These are phyloP conservation scores for Perodicticus potto DNA, from an alignment of 2,797 vertebrate genomes.

Conservation along the genomic window DNA sequence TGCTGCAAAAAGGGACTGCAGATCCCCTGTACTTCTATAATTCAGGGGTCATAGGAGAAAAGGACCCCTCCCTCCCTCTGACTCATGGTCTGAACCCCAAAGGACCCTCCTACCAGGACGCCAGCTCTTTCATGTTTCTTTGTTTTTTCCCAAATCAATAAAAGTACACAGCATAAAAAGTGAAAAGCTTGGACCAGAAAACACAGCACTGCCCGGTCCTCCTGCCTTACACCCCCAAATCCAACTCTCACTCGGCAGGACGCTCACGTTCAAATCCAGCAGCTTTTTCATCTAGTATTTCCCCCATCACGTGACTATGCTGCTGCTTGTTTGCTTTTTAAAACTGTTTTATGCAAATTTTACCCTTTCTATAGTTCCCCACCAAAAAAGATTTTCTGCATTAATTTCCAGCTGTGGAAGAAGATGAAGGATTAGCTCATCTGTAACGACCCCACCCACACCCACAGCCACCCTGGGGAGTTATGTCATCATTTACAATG, in stretches of 20 bases:
- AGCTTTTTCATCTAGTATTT: accelerated
- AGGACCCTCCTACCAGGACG: neutral
- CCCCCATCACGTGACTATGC: accelerated
- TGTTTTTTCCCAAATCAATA: neutral
- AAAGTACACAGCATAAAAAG: neutral
- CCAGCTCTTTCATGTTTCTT: neutral
- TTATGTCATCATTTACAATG: neutral
- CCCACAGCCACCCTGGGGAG: neutral
- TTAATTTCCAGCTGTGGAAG: neutral
- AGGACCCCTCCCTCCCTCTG: no score
- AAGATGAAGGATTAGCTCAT: neutral
- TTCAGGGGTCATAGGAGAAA: neutral
- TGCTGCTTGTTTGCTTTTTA: accelerated
- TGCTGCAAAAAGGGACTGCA: neutral
- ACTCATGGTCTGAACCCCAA: neutral
- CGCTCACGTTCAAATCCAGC: accelerated
- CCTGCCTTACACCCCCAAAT: accelerated
- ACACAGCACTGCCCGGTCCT: accelerated
- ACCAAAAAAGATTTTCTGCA: no score
- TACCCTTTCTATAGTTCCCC: neutral
- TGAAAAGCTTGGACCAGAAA: neutral
- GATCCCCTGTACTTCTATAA: accelerated
- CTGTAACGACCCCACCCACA: neutral
- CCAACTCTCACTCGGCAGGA: accelerated
- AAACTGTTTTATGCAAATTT: neutral